phyloP scores from a whole-genome alignment of 23 tunicate genomes.

The Ascidia mentula region DNA sequence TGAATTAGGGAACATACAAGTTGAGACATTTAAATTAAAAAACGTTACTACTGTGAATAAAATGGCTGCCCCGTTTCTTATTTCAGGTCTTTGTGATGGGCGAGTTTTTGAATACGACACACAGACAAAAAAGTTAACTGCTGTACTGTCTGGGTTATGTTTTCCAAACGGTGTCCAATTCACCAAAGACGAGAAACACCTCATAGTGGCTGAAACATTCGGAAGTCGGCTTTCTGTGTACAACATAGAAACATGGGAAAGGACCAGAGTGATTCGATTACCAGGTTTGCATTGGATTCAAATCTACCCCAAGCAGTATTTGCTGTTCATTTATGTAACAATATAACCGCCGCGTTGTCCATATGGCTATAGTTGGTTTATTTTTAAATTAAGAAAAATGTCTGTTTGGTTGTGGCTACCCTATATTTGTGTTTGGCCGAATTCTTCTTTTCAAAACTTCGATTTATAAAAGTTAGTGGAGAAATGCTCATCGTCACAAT shows the following conservation, averaged over 20 bases:
- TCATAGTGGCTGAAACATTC: slow-evolving; percentile 18
- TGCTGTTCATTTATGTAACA: too few species aligned
- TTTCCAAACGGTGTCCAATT: slow-evolving; percentile 33
- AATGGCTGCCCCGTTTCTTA: not conserved
- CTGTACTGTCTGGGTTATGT: slow-evolving; percentile 13
- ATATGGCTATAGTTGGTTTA: too few species aligned
- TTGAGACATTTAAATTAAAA: not conserved
- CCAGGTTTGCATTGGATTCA: too few species aligned
- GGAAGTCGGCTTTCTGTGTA: not conserved
- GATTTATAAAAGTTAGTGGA: too few species aligned
- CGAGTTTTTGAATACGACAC: slow-evolving; percentile 26
- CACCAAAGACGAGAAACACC: not conserved
- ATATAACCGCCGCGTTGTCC: too few species aligned
- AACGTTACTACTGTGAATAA: not conserved
- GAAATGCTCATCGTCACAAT: too few species aligned
- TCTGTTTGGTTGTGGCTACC: too few species aligned
- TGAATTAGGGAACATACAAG: not conserved
- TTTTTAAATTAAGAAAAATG: too few species aligned
- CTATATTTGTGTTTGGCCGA: too few species aligned
- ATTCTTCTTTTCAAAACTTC: too few species aligned
- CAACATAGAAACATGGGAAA: slow-evolving; percentile 18
- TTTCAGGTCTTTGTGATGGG: slow-evolving; percentile 26
- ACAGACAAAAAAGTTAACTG: slow-evolving; percentile 7
- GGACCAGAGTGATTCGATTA: not conserved
- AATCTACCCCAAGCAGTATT: too few species aligned